Conservation (phyloP, 2,113 vertebrate species). For the Tiliqua scincoides region DNA sequence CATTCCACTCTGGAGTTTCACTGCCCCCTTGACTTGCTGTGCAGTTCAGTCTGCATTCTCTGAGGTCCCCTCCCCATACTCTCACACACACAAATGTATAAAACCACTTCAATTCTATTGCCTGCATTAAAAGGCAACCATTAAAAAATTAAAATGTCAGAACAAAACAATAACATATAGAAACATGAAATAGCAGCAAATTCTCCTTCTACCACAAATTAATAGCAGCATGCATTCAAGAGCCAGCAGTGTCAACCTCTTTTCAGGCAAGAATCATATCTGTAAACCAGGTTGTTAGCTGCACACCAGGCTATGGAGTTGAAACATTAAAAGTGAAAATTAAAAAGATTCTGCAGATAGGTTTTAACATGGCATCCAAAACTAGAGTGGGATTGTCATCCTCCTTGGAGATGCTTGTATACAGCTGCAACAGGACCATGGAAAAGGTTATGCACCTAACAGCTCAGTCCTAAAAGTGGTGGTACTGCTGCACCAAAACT, state of each 20-base stretch:
- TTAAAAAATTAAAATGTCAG: background rate
- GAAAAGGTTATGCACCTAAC: background rate
- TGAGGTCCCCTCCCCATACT: background rate
- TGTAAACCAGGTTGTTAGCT: background rate
- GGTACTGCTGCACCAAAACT: too few relatives aligned
- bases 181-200: background rate
- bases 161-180: background rate
- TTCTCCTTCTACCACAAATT: background rate
- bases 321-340: background rate
- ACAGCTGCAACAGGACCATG: too few relatives aligned
- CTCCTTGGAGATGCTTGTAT: background rate
- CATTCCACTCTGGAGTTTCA: background rate
- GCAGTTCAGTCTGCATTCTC: background rate
- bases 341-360: too few relatives aligned
- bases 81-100: too few relatives aligned
- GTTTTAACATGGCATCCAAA: background rate
- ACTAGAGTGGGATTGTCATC: background rate
- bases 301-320: background rate
- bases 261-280: background rate
- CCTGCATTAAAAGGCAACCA: too few relatives aligned
- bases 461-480: too few relatives aligned
- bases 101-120: too few relatives aligned
- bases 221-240: background rate
- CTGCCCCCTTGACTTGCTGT: background rate
- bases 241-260: background rate